phyloP scores from a whole-genome alignment of 2,797 vertebrate genomes.

The Pangasius mekongensis region DNA sequence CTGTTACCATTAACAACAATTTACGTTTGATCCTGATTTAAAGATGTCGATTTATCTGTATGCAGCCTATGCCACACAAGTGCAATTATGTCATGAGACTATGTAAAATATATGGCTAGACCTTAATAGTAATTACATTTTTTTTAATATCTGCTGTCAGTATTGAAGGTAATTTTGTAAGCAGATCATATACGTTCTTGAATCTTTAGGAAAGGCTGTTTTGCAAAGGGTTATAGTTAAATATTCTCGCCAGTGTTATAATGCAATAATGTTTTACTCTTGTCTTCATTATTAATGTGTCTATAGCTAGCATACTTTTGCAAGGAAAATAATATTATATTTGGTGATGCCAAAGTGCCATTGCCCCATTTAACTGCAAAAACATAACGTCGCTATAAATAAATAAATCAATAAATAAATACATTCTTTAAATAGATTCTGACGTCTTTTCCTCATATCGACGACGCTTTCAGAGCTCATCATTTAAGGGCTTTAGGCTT shows the following conservation, averaged over 20 bases:
- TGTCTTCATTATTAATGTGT: neutral
- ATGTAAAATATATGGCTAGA: neutral
- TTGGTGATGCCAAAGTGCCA: neutral
- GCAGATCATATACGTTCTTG: neutral
- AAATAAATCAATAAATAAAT: neutral
- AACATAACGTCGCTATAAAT: neutral
- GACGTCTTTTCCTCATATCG: constrained; percentile 95
- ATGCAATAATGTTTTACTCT: neutral
- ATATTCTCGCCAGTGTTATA: neutral
- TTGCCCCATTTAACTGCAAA: neutral
- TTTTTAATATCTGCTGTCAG: neutral
- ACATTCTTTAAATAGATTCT: too few relatives aligned
- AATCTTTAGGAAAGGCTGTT: neutral
- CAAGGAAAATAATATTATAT: neutral
- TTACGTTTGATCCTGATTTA: neutral
- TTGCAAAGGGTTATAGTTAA: neutral
- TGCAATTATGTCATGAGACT: neutral
- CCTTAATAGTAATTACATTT: neutral
- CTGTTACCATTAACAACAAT: neutral
- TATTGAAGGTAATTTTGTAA: neutral
- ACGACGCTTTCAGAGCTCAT: constrained; percentile 99
- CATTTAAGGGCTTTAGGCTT: constrained; percentile 95
- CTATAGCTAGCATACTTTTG: neutral
- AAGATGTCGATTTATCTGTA: neutral
- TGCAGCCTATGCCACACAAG: neutral